Conservation (phyloP, 2,888 invertebrate species). For the Imbricaverruca yamaguchii region DNA sequence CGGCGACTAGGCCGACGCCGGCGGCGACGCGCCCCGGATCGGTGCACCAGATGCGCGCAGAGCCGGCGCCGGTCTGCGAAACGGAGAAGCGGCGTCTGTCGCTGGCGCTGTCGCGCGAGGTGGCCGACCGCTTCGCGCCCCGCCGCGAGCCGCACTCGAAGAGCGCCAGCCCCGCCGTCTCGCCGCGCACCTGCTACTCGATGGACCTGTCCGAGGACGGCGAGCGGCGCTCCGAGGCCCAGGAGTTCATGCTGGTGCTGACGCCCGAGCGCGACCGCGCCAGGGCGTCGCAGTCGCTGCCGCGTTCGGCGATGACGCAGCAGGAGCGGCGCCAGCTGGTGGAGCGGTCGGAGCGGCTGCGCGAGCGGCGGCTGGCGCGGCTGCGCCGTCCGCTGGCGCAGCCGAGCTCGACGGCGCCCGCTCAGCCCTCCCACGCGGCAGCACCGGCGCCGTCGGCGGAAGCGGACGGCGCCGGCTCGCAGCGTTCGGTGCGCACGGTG, state of each 20-base stretch:
- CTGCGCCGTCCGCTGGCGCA: constrained; percentile 33
- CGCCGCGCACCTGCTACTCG: constrained; percentile 47
- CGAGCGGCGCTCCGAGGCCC: constrained; percentile 30
- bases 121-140: constrained; percentile 54
- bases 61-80: constrained; percentile 90
- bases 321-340: not conserved
- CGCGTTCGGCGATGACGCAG: constrained; percentile 35
- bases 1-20: not conserved
- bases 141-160: not conserved
- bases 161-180: constrained; percentile 29
- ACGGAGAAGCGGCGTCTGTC: constrained; percentile 79
- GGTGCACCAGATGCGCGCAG: constrained; percentile 79
- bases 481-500: constrained; percentile 21
- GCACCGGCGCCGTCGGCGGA: constrained; percentile 37
- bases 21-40: constrained; percentile 55
- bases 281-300: constrained; percentile 26
- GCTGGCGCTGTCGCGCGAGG: constrained; percentile 80
- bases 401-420: constrained; percentile 38
- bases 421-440: constrained; percentile 34
- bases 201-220: constrained; percentile 44
- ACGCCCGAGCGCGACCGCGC: not conserved
- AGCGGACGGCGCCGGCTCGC: not conserved
- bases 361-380: constrained; percentile 41
- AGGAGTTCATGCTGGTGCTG: constrained; percentile 44
- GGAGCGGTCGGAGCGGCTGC: constrained; percentile 41